Evolutionary conservation across 2,113 vertebrate species (phyloP).

Genomic region (Strigops habroptila): DNA sequence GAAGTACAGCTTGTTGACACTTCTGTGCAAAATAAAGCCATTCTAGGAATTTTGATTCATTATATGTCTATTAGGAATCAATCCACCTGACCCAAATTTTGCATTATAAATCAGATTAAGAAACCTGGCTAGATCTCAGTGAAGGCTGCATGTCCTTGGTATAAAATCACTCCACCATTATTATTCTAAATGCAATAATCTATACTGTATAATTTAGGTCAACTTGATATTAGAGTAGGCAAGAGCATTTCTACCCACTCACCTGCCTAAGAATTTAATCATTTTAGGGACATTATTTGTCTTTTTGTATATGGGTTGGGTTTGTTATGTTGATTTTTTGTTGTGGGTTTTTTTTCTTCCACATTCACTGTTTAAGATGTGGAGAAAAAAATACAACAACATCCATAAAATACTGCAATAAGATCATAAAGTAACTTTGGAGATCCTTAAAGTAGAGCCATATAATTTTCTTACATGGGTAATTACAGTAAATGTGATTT

Average conservation of each 20-base stretch:
- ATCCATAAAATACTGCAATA: not conserved
- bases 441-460: not conserved
- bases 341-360: not conserved
- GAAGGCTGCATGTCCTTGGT: slow-evolving; percentile 35
- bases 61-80: slow-evolving; percentile 68
- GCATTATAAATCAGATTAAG: slow-evolving; percentile 56
- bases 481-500: slow-evolving; percentile 33
- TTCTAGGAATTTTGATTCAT: slow-evolving; percentile 72
- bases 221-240: not conserved
- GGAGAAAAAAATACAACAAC: rapidly evolving
- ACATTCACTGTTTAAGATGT: not conserved
- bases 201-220: slow-evolving; percentile 39
- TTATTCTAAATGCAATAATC: slow-evolving; percentile 51
- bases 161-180: slow-evolving; percentile 39
- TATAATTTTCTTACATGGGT: not conserved
- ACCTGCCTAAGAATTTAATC: not conserved
- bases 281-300: not conserved
- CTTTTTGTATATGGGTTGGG: not conserved
- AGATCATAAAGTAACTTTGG: not conserved
- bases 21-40: slow-evolving; percentile 54
- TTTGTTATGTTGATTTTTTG: not conserved
- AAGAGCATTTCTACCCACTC: not conserved
- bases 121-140: not conserved
- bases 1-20: slow-evolving; percentile 67
- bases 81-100: slow-evolving; percentile 63